A percentile compares a stretch with the other conserved stretches of the same genome.
Conservation (phyloP, 2,888 invertebrate genomes). For the Vannuccia rotundouncinata region DNA sequence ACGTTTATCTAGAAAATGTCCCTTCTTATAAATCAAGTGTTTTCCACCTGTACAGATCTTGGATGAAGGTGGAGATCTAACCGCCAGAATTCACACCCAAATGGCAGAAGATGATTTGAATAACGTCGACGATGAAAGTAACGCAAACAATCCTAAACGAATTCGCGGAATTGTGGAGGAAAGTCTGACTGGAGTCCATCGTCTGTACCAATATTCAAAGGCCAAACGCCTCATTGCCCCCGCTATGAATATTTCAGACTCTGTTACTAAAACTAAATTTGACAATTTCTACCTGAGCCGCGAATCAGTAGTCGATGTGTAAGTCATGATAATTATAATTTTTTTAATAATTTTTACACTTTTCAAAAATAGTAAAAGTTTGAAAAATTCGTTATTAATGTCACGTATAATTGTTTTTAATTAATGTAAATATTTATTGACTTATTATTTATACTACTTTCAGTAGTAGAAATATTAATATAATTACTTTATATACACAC, state of each 20-base stretch:
- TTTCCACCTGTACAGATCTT: slow-evolving; percentile 62
- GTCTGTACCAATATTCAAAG: slow-evolving; percentile 87
- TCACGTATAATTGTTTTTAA: too few species aligned
- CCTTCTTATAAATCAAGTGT: neutral
- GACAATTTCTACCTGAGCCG: slow-evolving; percentile 93
- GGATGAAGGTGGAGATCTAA: slow-evolving; percentile 93
- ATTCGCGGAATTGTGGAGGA: slow-evolving; percentile 95
- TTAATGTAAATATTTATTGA: too few species aligned
- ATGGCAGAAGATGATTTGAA: slow-evolving; percentile 75
- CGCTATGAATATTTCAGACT: slow-evolving; percentile 97
- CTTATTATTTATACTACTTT: neutral
- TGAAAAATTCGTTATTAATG: too few species aligned
- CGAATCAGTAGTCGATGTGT: slow-evolving; percentile 74
- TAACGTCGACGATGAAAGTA: neutral
- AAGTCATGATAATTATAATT: slow-evolving; percentile 62
- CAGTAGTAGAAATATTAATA: neutral
- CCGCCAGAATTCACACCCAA: slow-evolving; percentile 89
- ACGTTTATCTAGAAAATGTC: too few species aligned
- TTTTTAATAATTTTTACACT: too few species aligned
- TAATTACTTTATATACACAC: slow-evolving; percentile 34
- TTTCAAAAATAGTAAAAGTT: too few species aligned
- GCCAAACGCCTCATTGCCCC: slow-evolving; percentile 86
- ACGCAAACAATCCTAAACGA: slow-evolving; percentile 49
- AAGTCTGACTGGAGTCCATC: slow-evolving; percentile 93
- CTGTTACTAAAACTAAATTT: slow-evolving; percentile 93